These are phyloP conservation scores for Agelas oroides DNA, from an alignment of 37 sponge, comb jelly and placozoan genomes.

Conservation along the genomic window DNA sequence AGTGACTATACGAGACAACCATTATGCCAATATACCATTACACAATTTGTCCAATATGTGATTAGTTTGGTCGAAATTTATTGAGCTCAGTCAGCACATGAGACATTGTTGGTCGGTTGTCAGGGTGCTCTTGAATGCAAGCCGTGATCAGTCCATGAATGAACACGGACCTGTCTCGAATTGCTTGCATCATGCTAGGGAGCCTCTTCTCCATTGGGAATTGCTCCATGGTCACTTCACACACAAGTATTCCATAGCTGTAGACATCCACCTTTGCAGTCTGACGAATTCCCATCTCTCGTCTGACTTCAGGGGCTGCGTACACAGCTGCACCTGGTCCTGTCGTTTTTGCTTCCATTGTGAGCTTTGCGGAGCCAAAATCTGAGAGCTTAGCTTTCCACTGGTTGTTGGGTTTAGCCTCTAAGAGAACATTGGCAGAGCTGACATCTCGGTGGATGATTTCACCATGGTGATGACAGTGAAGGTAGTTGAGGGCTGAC, in stretches of 20 bases:
- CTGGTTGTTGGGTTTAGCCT: conserved; percentile 8
- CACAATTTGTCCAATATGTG: too few species aligned
- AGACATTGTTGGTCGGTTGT: too few species aligned
- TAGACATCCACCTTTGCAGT: conserved; percentile 71
- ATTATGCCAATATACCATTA: too few species aligned
- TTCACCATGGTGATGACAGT: conserved; percentile 45
- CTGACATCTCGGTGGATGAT: conserved; percentile 85
- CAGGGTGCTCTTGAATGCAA: too few species aligned
- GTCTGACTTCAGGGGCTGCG: conserved; percentile 64
- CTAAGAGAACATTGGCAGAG: conserved; percentile 72
- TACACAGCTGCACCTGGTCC: conserved; percentile 66
- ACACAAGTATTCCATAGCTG: conserved; percentile 69
- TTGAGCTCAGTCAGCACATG: too few species aligned
- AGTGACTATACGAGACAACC: too few species aligned
- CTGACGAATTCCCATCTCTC: background rate
- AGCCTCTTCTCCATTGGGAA: conserved; percentile 20
- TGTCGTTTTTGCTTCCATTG: conserved; percentile 20
- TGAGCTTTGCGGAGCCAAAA: conserved; percentile 80
- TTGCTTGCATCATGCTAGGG: too few species aligned
- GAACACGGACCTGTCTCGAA: too few species aligned
- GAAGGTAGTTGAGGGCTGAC: conserved; percentile 76
- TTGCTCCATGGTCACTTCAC: conserved; percentile 29
- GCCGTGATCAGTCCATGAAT: too few species aligned
- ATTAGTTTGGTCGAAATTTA: too few species aligned
- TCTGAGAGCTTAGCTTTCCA: conserved; percentile 78